phyloP scores from a whole-genome alignment of 2,113 vertebrate species.

The Microcebus jonahi region DNA sequence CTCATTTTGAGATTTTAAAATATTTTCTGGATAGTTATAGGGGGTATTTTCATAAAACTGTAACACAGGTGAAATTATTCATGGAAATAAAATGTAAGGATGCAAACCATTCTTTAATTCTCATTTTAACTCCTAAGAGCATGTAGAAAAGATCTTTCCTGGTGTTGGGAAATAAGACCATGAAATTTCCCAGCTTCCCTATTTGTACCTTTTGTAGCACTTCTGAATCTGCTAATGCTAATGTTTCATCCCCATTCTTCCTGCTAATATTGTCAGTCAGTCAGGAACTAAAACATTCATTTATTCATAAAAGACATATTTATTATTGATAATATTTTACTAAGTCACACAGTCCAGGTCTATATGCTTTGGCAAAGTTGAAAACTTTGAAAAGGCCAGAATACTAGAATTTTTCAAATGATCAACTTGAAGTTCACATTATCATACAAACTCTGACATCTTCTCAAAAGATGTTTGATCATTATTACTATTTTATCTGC shows the following conservation, averaged over 20 bases:
- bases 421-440: background rate
- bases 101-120: background rate
- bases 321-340: slow-evolving; percentile 8
- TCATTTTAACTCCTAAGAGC: background rate
- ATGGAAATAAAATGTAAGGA: background rate
- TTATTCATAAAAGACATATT: background rate
- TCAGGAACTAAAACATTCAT: background rate
- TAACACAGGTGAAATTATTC: background rate
- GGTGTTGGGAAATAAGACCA: background rate
- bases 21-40: background rate
- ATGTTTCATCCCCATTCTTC: background rate
- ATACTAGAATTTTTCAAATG: background rate
- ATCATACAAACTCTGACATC: background rate
- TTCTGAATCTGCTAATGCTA: background rate
- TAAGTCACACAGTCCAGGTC: background rate
- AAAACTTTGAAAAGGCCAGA: background rate
- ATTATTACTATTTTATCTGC: background rate
- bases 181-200: background rate
- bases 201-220: background rate
- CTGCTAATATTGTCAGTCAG: background rate
- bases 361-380: background rate
- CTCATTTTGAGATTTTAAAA: background rate
- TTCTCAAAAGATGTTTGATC: background rate
- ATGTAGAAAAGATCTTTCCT: background rate
- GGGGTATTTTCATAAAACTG: background rate